A percentile compares a stretch with the other conserved stretches of the same genome.
These are phyloP conservation scores for Phania funesta DNA, from an alignment of 2,888 invertebrate species.

Conservation along the genomic window DNA sequence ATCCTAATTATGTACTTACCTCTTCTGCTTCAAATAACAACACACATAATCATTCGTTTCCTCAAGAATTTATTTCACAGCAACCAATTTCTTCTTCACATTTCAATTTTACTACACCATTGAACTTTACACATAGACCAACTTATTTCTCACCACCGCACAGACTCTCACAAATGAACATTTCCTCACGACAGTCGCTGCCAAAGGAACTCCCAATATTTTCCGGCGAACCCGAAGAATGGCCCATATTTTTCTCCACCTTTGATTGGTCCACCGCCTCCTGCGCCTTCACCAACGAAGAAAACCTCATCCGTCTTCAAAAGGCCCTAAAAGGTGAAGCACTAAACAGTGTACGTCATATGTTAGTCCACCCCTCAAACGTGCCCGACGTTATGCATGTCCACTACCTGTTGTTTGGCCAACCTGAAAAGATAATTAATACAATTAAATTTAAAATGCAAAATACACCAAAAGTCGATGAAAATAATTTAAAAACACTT, in stretches of 20 bases:
- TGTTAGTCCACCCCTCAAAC: constrained; percentile 14
- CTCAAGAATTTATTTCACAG: constrained; percentile 2
- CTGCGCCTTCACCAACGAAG: constrained; percentile 5
- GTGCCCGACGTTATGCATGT: constrained; percentile 16
- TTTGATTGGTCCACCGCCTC: constrained; percentile 17
- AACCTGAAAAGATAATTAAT: constrained; percentile 38
- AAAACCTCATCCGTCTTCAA: constrained; percentile 29
- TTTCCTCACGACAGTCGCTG: constrained; percentile 14
- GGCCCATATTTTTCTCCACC: constrained; percentile 26
- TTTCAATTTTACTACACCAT: neutral
- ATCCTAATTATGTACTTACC: neutral
- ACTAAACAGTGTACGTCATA: constrained; percentile 1
- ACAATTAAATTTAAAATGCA: constrained; percentile 29
- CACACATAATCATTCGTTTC: neutral
- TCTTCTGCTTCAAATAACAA: neutral
- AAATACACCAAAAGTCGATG: constrained; percentile 25
- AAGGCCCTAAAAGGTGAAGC: constrained; percentile 16
- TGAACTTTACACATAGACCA: neutral
- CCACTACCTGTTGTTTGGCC: constrained; percentile 26
- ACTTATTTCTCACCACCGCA: neutral
- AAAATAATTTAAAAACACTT: constrained; percentile 32
- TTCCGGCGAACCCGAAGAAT: constrained; percentile 29
- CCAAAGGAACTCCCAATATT: constrained; percentile 28
- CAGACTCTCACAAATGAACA: neutral
- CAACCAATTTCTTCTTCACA: neutral